Percentiles rank a stretch among this genome's conserved stretches.
Conservation (phyloP, 2,888 invertebrate genomes). For the Acronicta leporina region DNA sequence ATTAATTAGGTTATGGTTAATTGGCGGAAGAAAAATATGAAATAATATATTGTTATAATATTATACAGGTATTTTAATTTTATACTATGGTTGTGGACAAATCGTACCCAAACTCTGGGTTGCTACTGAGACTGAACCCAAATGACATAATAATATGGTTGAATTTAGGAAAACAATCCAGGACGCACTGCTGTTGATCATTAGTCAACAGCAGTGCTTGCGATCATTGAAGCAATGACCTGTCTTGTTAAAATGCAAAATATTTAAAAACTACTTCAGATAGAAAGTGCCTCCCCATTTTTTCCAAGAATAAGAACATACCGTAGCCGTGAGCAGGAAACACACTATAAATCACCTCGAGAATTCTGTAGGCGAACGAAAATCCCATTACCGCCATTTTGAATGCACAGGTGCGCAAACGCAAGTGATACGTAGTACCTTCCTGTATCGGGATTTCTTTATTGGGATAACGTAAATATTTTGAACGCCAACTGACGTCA, state of each 20-base stretch:
- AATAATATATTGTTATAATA: no score
- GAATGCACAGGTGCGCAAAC: constrained; percentile 54
- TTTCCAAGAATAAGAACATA: constrained; percentile 22
- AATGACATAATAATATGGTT: no score
- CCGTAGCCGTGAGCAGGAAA: constrained; percentile 38
- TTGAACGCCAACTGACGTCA: constrained; percentile 16
- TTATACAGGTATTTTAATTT: no score
- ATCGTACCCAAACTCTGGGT: no score
- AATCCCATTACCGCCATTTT: constrained; percentile 55
- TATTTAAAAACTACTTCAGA: background rate
- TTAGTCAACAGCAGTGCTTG: no score
- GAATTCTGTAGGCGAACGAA: constrained; percentile 47
- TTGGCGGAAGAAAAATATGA: background rate
- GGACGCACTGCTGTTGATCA: no score
- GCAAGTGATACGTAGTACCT: constrained; percentile 30
- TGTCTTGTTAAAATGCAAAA: background rate
- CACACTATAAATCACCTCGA: constrained; percentile 54
- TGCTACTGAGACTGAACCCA: no score
- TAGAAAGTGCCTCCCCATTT: constrained; percentile 15
- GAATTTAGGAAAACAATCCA: no score
- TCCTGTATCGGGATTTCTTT: constrained; percentile 19
- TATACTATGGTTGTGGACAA: no score
- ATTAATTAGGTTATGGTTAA: background rate
- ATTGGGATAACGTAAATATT: constrained; percentile 39
- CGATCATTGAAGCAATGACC: background rate